Evolutionary conservation across 2,888 invertebrate genomes (phyloP).

Genomic region (Apoda limacodes): DNA sequence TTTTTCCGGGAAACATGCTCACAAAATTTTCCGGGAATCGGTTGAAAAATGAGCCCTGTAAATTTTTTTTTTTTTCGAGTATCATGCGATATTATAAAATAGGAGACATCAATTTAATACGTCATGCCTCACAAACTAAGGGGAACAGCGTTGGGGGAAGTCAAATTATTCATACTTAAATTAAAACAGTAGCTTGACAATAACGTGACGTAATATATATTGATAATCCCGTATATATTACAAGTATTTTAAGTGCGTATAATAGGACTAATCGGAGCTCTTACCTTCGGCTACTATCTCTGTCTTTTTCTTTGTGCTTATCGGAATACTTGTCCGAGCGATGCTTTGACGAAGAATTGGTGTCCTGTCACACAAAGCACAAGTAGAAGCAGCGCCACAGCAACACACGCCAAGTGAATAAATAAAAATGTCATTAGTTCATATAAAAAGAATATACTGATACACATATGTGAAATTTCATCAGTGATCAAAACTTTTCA

Average conservation of each 20-base stretch:
- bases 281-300: slow-evolving; percentile 51
- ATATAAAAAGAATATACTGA: slow-evolving; percentile 38
- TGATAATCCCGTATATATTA: not conserved
- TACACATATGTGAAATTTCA: slow-evolving; percentile 44
- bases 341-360: slow-evolving; percentile 67
- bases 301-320: slow-evolving; percentile 61
- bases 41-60: too few relatives aligned
- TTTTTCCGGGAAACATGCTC: too few relatives aligned
- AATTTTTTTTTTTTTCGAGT: too few relatives aligned
- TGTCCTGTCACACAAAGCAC: slow-evolving; percentile 73
- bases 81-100: too few relatives aligned
- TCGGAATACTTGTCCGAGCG: slow-evolving; percentile 67
- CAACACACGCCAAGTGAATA: slow-evolving; percentile 70
- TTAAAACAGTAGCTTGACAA: not conserved
- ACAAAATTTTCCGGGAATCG: too few relatives aligned
- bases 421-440: slow-evolving; percentile 66
- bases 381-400: slow-evolving; percentile 72
- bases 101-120: too few relatives aligned
- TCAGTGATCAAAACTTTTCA: slow-evolving; percentile 28
- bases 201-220: slow-evolving; percentile 1
- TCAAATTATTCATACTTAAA: too few relatives aligned
- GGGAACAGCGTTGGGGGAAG: too few relatives aligned
- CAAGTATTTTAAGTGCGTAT: not conserved
- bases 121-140: too few relatives aligned
- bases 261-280: too few relatives aligned